Evolutionary conservation across 2,888 invertebrate genomes (phyloP).

Genomic region (Cataglyphis albicans): DNA sequence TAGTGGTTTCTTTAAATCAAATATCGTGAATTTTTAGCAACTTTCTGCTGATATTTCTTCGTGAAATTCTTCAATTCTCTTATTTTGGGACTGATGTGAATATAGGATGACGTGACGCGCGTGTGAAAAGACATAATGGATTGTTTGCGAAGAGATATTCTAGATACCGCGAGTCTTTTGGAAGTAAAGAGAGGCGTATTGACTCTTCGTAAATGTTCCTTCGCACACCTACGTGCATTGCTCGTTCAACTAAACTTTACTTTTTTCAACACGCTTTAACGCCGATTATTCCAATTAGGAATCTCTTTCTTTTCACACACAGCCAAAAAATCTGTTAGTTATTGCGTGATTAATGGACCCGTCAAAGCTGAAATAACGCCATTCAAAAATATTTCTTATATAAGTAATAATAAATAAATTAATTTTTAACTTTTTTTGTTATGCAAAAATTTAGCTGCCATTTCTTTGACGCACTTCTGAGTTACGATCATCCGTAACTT

Average conservation of each 20-base stretch:
- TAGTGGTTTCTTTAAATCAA: not conserved
- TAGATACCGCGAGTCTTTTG: not conserved
- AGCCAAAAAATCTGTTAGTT: not conserved
- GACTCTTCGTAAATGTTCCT: constrained; percentile 7
- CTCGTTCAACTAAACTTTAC: not conserved
- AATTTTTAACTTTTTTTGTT: not conserved
- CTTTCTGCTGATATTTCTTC: not conserved
- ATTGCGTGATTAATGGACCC: not conserved
- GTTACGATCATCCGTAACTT: not conserved
- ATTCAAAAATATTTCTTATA: not conserved
- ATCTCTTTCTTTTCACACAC: not conserved
- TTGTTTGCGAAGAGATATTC: not conserved
- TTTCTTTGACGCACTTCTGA: not conserved
- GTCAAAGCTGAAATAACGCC: not conserved
- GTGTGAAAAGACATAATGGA: not conserved
- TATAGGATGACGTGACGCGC: not conserved
- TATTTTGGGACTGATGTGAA: not conserved
- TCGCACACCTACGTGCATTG: not conserved
- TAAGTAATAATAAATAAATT: constrained; percentile 2
- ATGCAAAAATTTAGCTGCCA: not conserved
- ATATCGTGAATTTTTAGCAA: not conserved
- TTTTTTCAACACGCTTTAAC: not conserved
- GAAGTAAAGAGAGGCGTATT: not conserved
- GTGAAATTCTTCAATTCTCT: not conserved
- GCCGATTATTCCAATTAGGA: not conserved